phyloP scores from a whole-genome alignment of 2,797 vertebrate species.

The Hippocampus kuda region DNA sequence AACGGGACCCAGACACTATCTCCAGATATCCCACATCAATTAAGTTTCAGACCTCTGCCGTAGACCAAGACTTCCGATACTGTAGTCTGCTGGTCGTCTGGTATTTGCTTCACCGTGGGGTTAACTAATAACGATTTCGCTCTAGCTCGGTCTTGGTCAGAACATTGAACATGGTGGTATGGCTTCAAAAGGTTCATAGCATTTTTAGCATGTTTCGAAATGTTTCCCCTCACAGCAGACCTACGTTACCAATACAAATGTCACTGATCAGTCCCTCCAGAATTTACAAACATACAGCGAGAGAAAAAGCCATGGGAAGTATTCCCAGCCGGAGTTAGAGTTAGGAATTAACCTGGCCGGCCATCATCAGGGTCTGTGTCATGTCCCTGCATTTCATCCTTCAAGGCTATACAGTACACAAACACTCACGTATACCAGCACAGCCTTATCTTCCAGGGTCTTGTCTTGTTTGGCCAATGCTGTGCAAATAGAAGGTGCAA shows the following conservation, averaged over 20 bases:
- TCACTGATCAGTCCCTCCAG: not conserved
- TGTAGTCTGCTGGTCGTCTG: no score
- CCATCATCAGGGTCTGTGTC: slow-evolving; percentile 35
- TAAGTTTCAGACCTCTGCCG: no score
- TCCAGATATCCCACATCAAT: no score
- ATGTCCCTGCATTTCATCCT: slow-evolving; percentile 64
- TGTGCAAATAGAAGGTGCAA: slow-evolving; percentile 69
- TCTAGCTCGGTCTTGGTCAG: no score
- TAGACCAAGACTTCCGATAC: no score
- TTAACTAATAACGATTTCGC: no score
- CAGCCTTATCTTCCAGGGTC: slow-evolving; percentile 67
- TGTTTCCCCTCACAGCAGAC: not conserved
- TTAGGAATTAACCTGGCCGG: slow-evolving; percentile 66
- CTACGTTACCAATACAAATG: not conserved
- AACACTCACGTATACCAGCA: slow-evolving; percentile 15
- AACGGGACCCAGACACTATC: no score
- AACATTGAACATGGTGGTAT: no score
- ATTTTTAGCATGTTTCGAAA: not conserved
- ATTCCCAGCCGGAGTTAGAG: slow-evolving; percentile 55
- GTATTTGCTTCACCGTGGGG: no score
- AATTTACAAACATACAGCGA: slow-evolving; percentile 3
- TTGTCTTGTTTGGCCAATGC: slow-evolving; percentile 62
- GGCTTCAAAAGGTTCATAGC: no score
- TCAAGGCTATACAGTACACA: slow-evolving; percentile 58
- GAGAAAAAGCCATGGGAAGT: slow-evolving; percentile 40